phyloP scores from a whole-genome alignment of 2,113 vertebrate genomes.

The Plecturocebus donacophilus region DNA sequence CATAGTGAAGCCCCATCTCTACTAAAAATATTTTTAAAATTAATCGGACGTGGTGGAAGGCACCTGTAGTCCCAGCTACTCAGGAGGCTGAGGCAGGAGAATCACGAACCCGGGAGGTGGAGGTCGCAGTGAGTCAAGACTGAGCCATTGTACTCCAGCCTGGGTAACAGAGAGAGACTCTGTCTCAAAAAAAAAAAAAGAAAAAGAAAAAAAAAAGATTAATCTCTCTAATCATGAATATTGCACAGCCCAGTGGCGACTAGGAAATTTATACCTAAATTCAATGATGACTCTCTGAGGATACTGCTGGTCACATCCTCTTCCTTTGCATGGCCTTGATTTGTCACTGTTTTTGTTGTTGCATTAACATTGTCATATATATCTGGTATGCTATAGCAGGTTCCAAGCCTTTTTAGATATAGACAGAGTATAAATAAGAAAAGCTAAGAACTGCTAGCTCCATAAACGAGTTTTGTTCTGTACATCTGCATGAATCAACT shows the following conservation, averaged over 20 bases:
- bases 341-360: no score
- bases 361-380: fast-evolving
- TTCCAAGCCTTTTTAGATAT: background rate
- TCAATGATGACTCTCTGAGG: background rate
- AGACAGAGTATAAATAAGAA: background rate
- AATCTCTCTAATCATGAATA: background rate
- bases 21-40: no score
- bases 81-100: no score
- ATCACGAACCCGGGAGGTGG: no score
- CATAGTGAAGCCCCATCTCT: no score
- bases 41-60: fast-evolving
- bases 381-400: background rate
- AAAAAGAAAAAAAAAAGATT: no score
- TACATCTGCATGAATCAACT: fast-evolving
- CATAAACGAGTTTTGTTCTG: background rate
- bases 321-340: background rate
- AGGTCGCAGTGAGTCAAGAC: no score
- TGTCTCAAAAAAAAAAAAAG: no score
- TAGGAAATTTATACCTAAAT: background rate
- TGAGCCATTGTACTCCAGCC: no score
- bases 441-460: background rate
- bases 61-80: no score
- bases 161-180: no score
- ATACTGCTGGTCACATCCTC: no score
- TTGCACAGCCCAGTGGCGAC: background rate